Evolutionary conservation across 2,888 invertebrate genomes (phyloP).

Genomic region (Pegoplata infirma): DNA sequence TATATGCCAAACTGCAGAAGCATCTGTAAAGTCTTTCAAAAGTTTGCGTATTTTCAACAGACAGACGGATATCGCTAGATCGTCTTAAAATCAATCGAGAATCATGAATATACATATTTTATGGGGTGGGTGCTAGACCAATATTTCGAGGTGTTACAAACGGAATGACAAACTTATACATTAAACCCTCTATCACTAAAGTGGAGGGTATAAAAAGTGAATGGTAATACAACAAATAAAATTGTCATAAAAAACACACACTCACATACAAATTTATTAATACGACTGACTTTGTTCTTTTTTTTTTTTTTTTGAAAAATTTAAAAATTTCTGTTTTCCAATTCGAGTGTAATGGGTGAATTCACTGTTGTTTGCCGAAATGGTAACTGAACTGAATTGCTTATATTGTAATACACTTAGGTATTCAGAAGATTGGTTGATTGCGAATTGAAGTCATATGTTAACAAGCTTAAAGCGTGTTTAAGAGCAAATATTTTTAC

Average conservation of each 20-base stretch:
- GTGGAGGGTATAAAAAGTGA: too few species aligned
- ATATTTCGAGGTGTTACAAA: too few species aligned
- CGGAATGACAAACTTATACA: too few species aligned
- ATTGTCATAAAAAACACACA: neutral
- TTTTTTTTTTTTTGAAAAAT: neutral
- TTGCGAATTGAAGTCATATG: neutral
- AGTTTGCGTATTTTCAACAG: too few species aligned
- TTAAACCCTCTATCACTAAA: too few species aligned
- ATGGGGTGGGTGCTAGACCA: too few species aligned
- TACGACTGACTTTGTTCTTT: too few species aligned
- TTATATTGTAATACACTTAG: slow-evolving; percentile 31
- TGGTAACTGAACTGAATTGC: neutral
- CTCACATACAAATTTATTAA: neutral
- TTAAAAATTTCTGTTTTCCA: neutral
- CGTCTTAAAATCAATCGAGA: too few species aligned
- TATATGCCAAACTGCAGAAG: too few species aligned
- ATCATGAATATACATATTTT: too few species aligned
- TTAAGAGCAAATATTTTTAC: slow-evolving; percentile 26
- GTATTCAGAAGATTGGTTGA: slow-evolving; percentile 37
- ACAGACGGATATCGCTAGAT: too few species aligned
- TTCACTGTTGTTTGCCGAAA: neutral
- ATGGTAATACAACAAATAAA: neutral
- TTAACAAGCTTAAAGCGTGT: slow-evolving; percentile 6
- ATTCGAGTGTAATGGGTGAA: neutral
- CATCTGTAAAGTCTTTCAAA: too few species aligned